These are phyloP conservation scores for Seira sanloemensis DNA, from an alignment of 2,888 invertebrate genomes.

Conservation along the genomic window DNA sequence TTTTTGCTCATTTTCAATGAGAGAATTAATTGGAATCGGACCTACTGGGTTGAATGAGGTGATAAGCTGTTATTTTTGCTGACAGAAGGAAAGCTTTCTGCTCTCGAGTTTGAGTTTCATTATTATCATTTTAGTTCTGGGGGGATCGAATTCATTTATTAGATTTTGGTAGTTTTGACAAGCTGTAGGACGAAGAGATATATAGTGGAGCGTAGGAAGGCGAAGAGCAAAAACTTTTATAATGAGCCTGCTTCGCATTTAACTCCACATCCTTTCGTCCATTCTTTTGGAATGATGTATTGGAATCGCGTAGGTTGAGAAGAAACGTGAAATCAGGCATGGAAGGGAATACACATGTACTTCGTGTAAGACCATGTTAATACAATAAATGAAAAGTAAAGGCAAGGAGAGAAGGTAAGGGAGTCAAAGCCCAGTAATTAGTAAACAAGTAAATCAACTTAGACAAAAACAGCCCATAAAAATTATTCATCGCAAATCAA, in stretches of 20 bases:
- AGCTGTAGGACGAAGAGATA: neutral
- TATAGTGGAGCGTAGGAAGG: slow-evolving; percentile 24
- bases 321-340: neutral
- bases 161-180: slow-evolving; percentile 31
- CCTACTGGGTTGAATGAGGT: slow-evolving; percentile 14
- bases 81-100: neutral
- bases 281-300: neutral
- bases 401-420: neutral
- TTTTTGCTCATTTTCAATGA: slow-evolving; percentile 27
- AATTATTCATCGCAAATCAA: slow-evolving; percentile 64
- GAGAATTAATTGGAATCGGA: slow-evolving; percentile 46
- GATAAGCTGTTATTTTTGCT: slow-evolving; percentile 16
- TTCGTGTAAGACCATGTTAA: neutral
- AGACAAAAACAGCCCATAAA: slow-evolving; percentile 58
- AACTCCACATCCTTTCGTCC: neutral
- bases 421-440: slow-evolving; percentile 41
- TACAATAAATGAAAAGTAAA: slow-evolving; percentile 20
- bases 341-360: no score
- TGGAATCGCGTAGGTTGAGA: neutral
- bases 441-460: slow-evolving; percentile 57
- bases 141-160: slow-evolving; percentile 22
- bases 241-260: neutral
- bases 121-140: no score
- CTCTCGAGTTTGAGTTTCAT: neutral
- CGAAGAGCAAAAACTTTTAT: slow-evolving; percentile 14